Base-by-base conservation (phyloP, 2,797 vertebrate species). In the Buceros bicornis region DNA sequence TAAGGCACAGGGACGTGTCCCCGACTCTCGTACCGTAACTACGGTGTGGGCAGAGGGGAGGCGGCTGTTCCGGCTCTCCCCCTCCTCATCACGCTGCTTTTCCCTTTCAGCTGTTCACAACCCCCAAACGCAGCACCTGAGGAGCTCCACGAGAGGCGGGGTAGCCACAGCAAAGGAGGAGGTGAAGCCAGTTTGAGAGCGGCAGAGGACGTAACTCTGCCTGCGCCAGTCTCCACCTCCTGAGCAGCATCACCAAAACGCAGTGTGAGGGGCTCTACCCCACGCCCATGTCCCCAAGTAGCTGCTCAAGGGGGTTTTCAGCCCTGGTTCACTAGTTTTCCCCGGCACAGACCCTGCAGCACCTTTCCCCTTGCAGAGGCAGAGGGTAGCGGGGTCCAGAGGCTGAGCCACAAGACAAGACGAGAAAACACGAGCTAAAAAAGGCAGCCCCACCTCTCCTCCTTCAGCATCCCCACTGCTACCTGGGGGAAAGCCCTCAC, bases 271-370 rank as follows among this genome's bases (percentile, higher is more conserved):
- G 5, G 5, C 1, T 83, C 43, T 43, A 17, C 16, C 45, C 64
- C 13, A 26, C 0, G 35, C 24, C 16, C 54, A 67, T 2, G 1
- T 15, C 40, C 33, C 17, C 15, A 5, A 0, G 4, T 0, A 0
- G n/a, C 45, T 40, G 16, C 64, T 70, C 29, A 43, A 84, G 58
- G 53, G 5, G 8, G 71, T 45, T 56, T 56, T 70, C 48, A 77
- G 43, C 48, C 21, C 33, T 33, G 33, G 26, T 5, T 25, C 53
- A 64, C 12, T 71, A 29, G 21, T 26, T 76, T 40, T 76, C 10
- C 42, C 43, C 4, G 12, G 37, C 5, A 11, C 15, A 50, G 54
- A 35, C 33, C 42, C 47, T 4, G 3, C 21, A 78, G 43, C 42
- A 37, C 56, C 48, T 31, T 56, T 35, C 62, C 48, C 42, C 35